Conservation (phyloP, 2,797 vertebrate species). For the Cyclopterus lumpus region DNA sequence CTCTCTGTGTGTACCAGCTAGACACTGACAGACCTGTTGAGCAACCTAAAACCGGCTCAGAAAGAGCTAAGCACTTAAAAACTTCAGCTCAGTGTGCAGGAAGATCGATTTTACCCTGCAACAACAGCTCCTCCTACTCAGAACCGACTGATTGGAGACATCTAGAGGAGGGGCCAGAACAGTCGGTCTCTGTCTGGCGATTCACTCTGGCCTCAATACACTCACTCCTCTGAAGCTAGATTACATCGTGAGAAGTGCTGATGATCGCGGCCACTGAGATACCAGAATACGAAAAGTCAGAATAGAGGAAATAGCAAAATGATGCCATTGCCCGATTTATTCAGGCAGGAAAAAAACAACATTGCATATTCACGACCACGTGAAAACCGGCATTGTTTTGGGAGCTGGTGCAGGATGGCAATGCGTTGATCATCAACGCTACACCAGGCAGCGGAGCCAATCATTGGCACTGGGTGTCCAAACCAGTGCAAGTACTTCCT, state of each 20-base stretch:
- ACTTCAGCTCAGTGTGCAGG: constrained; percentile 51
- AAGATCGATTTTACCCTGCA: constrained; percentile 63
- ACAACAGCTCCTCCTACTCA: constrained; percentile 44
- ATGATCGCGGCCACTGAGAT: constrained; percentile 13
- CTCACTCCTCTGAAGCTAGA: not conserved
- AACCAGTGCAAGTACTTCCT: constrained; percentile 14
- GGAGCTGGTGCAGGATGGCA: not conserved
- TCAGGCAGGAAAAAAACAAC: not conserved
- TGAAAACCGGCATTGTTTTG: constrained; percentile 22
- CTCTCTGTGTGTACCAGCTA: constrained; percentile 37
- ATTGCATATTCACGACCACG: constrained; percentile 3
- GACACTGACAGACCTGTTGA: constrained; percentile 71
- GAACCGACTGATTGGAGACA: constrained; percentile 62
- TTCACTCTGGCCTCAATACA: constrained; percentile 32
- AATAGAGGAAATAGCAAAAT: not conserved
- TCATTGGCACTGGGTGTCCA: constrained; percentile 11
- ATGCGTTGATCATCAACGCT: no score
- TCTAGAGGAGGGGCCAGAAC: constrained; percentile 42
- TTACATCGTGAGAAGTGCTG: constrained; percentile 43
- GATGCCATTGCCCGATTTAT: not conserved
- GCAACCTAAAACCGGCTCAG: constrained; percentile 50
- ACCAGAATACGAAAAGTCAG: not conserved
- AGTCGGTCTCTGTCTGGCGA: constrained; percentile 32
- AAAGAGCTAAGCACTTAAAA: constrained; percentile 57
- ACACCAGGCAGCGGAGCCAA: not conserved